These are phyloP conservation scores for Pheosia gnoma DNA, from an alignment of 2,888 invertebrate species.

Conservation along the genomic window DNA sequence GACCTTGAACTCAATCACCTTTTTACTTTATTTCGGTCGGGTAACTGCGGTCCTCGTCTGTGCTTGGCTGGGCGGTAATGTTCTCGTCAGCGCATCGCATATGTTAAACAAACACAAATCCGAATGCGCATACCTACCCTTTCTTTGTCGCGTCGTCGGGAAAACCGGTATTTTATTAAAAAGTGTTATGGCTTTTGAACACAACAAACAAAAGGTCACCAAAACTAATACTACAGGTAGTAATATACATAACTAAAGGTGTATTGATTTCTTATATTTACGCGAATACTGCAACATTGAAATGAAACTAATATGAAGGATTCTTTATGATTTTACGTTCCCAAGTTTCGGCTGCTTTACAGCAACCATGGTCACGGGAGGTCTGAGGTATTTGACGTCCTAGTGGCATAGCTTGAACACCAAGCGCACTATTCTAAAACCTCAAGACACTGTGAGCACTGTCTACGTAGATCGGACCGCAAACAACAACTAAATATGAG, in stretches of 20 bases:
- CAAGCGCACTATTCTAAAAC: no score
- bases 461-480: no score
- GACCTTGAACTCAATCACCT: constrained; percentile 18
- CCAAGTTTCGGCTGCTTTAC: no score
- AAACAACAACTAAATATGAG: no score
- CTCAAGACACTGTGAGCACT: no score
- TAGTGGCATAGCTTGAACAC: no score
- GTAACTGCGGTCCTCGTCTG: constrained; percentile 21
- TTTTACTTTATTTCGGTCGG: constrained; percentile 22
- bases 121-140: constrained; percentile 6
- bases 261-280: no score
- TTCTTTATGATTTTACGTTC: no score
- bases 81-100: constrained; percentile 12
- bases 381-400: no score
- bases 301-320: no score
- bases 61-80: constrained; percentile 16
- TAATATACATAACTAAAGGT: neutral
- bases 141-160: constrained; percentile 1
- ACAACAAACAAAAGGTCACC: neutral
- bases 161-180: constrained; percentile 2
- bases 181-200: neutral
- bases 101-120: constrained; percentile 7
- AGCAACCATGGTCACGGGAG: no score
- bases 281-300: no score
- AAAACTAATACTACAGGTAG: neutral